Conservation (phyloP, 2,797 vertebrate genomes). For the Lepidocolaptes lacrymiger region DNA sequence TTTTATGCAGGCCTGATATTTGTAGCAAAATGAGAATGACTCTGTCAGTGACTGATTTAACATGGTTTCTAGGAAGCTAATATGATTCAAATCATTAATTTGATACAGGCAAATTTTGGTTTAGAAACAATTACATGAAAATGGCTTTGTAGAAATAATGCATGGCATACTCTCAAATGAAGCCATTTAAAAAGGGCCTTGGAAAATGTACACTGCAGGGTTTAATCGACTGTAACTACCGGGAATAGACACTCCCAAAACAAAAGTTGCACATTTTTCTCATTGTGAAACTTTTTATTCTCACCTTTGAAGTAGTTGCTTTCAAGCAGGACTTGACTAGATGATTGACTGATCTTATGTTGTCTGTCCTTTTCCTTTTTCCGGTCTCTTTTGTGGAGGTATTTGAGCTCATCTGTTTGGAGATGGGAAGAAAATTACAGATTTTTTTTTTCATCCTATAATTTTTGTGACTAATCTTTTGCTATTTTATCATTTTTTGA, state of each 20-base stretch:
- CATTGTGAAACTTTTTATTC: not conserved
- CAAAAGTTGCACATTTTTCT: not conserved
- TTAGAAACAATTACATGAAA: not conserved
- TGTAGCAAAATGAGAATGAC: not conserved
- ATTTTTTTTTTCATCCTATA: not conserved
- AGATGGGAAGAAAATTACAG: not conserved
- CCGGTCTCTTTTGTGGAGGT: not conserved
- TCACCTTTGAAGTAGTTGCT: not conserved
- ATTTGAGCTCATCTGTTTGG: not conserved
- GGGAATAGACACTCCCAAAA: not conserved
- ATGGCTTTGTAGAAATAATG: not conserved
- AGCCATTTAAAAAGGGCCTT: not conserved
- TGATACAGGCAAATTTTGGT: not conserved
- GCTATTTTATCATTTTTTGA: not conserved
- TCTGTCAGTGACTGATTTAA: not conserved
- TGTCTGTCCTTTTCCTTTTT: not conserved
- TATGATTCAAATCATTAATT: not conserved
- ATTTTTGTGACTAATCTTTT: not conserved
- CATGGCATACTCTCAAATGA: not conserved
- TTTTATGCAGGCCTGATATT: not conserved
- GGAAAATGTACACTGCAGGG: accelerated
- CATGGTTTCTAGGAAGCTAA: not conserved
- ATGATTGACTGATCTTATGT: not conserved
- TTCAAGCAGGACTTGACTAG: not conserved
- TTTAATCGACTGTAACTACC: not conserved